Base-by-base conservation (phyloP, 2,797 vertebrate species). In the Acipenser oxyrinchus region DNA sequence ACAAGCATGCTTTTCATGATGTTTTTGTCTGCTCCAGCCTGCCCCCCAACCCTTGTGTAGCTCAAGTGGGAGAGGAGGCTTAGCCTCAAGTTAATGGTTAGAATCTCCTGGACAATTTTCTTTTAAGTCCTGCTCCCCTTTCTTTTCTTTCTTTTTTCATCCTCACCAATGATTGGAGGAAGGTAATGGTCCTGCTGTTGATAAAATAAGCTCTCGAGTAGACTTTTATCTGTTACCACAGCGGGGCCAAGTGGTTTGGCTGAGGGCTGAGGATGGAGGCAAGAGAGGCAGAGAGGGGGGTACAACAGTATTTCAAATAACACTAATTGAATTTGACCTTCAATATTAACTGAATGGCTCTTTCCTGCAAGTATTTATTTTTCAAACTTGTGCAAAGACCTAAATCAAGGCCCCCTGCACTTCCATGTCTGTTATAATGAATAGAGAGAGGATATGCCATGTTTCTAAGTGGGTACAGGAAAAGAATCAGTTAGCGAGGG, bases 51-150 rank as follows among this genome's bases (percentile, higher is more conserved):
- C 75, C 84, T 90, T 87, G 84, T 91, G 77, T 78, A 70, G 74
- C 77, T 90, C 75, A 87, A 90, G 88, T 88, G 84, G 82, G 74
- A 65, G 71, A 84, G 85, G 79, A 76, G 82, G 84, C 84, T 80
- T 65, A 83, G 83, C 83, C 84, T 79, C 79, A 82, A 87, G 87
- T 88, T 90, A 89, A 90, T 90, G 86, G 86, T 76, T 87, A 83
- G 77, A 90, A 37, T 86, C 88, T 86, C 87, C 87, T 84, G 82
- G 88, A 85, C 88, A 88, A 85, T 82, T 89, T 82, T 85, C 83
- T 86, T 81, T 81, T 77, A 15, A 75, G 51, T 80, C 80, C 79
- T 74, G 70, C 81, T 82, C 76, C 76, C 74, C 77, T 74, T 63
- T 8, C 74, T 70, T 79, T 72, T 74, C 78, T 76, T 82, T 85